Evolutionary conservation across 2,113 vertebrate species (phyloP).

Genomic region (Pachyramphus minor): DNA sequence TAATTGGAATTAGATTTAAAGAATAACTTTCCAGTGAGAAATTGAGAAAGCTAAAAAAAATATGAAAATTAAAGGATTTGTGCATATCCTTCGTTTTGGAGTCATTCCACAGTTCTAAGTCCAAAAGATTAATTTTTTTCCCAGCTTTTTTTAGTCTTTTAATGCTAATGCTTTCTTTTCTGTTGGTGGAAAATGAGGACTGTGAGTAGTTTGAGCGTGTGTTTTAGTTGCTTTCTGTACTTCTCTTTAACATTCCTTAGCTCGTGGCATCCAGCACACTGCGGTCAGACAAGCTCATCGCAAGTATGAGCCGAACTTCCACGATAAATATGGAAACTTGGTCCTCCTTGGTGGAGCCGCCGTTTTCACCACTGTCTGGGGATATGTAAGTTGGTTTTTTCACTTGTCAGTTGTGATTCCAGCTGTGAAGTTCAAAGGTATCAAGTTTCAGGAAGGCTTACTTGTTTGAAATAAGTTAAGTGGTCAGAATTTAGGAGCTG

Average conservation of each 20-base stretch:
- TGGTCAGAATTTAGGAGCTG: not conserved
- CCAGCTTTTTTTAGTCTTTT: not conserved
- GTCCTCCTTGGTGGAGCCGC: slow-evolving; percentile 61
- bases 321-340: slow-evolving; percentile 74
- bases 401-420: rapidly evolving
- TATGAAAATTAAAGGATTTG: not conserved
- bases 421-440: not conserved
- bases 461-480: not conserved
- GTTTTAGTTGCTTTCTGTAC: not conserved
- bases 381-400: slow-evolving; percentile 70
- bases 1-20: not conserved
- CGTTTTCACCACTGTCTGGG: slow-evolving; percentile 63
- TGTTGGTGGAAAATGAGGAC: not conserved
- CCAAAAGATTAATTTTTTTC: not conserved
- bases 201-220: not conserved
- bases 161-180: rapidly evolving
- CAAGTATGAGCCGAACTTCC: slow-evolving; percentile 67
- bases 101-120: not conserved
- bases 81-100: rapidly evolving
- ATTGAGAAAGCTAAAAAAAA: not conserved
- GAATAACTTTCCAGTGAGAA: not conserved
- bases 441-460: not conserved
- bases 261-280: slow-evolving; percentile 62
- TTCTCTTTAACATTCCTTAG: not conserved
- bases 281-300: slow-evolving; percentile 64